Base-by-base conservation (phyloP, 1,140 invertebrate genomes). In the Drosophila pruinosa region DNA sequence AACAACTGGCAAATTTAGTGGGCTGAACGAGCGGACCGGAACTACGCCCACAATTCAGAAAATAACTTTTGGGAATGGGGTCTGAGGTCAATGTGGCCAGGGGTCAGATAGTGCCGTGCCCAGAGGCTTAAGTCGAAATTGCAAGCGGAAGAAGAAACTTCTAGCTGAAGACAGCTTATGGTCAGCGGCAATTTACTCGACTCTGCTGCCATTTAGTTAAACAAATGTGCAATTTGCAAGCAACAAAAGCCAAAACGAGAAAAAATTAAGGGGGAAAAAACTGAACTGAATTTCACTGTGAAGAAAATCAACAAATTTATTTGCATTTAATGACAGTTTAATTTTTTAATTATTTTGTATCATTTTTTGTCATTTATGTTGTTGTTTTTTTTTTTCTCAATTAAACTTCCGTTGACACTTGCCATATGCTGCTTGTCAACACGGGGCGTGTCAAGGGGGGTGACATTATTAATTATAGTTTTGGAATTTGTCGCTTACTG, bases 1-100 rank as follows among this genome's bases (percentile, higher is more conserved):
- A 17, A 52, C 14, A 57, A 62, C 34, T 19, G 7, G n/a, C 15
- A 48, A 58, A 43, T 58, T 47, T 69, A 12, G 41, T 70, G 72
- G 78, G 78, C 74, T 72, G 69, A 62, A 69, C 78, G 79, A 72
- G 81, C 80, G 58, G 65, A 67, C 79, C 80, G 80, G 80, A 85
- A 85, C 21, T 70, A 85, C 80, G 80, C 80, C 81, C 68, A 80
- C 76, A 64, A 80, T 73, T 85, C 72, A 47, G 52, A 52, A 69
- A 52, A 72, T 7, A 5, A 38, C 53, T 59, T 39, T 24, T 4
- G 24, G 14, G 12, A 21, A 38, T 36, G 31, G 41, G 21, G 34
- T 28, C 14, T 15, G 24, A 24, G 14, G 47, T 48, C 22, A 48
- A 14, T 4, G n/a, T 10, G 6, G 19, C 10, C 21, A 41, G 22